Evolutionary conservation across 2,888 invertebrate genomes (phyloP).

Genomic region (Drosophila limbata): DNA sequence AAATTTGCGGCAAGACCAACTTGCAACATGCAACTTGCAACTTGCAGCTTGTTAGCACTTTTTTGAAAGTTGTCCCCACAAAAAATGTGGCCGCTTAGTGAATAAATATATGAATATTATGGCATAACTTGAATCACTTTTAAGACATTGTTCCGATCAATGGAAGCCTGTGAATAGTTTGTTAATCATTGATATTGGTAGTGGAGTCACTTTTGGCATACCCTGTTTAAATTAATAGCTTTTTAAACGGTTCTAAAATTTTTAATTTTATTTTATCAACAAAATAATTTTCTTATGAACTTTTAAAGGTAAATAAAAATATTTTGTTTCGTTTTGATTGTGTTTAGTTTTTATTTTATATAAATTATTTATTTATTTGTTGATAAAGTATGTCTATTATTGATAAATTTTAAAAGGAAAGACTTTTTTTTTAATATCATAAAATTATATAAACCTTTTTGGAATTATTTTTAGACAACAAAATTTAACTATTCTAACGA

Average conservation of each 20-base stretch:
- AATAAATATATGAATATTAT: slow-evolving; percentile 46
- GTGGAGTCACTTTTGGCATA: slow-evolving; percentile 5
- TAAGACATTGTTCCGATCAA: slow-evolving; percentile 49
- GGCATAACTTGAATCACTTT: slow-evolving; percentile 25
- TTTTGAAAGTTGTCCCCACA: slow-evolving; percentile 59
- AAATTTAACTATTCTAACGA: too few relatives aligned
- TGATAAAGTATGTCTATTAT: too few relatives aligned
- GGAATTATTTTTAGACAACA: too few relatives aligned
- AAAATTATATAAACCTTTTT: too few relatives aligned
- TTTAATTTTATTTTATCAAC: neutral
- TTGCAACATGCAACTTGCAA: slow-evolving; percentile 17
- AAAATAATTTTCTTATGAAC: too few relatives aligned
- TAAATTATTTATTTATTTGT: too few relatives aligned
- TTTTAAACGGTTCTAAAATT: neutral
- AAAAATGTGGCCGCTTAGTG: slow-evolving; percentile 42
- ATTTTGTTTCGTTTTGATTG: too few relatives aligned
- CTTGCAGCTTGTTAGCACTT: slow-evolving; percentile 62
- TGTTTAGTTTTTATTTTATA: too few relatives aligned
- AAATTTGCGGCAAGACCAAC: slow-evolving; percentile 45
- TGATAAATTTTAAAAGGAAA: too few relatives aligned
- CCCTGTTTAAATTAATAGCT: neutral
- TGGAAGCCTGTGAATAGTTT: slow-evolving; percentile 14
- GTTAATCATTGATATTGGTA: slow-evolving; percentile 29
- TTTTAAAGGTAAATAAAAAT: too few relatives aligned
- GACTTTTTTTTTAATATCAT: too few relatives aligned